Conservation (phyloP, 2,888 invertebrate species). For the Leucophenga montana region DNA sequence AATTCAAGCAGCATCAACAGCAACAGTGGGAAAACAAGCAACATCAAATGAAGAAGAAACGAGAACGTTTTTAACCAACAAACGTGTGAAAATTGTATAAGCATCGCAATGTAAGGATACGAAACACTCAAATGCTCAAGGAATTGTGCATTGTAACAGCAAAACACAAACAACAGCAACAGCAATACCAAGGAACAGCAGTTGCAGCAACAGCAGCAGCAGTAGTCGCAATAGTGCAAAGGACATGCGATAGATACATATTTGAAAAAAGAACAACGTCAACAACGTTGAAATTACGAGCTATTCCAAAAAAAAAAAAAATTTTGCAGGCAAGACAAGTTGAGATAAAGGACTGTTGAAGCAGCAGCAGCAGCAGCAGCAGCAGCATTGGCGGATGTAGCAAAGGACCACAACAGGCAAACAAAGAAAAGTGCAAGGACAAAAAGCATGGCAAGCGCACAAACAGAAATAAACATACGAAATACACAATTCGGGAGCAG, state of each 20-base stretch:
- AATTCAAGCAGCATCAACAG: background rate
- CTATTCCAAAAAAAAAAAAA: background rate
- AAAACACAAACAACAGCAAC: no score
- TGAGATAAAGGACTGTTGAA: no score
- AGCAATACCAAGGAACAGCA: background rate
- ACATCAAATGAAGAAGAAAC: background rate
- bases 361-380: no score
- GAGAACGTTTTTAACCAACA: background rate
- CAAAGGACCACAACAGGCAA: conserved; percentile 1
- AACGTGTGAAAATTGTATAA: background rate
- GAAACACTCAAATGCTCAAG: conserved; percentile 7
- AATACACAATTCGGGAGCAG: background rate
- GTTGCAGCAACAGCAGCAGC: background rate
- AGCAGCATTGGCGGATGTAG: background rate
- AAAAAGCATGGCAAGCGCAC: background rate
- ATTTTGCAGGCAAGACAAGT: no score
- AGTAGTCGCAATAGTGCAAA: background rate
- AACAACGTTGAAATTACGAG: background rate
- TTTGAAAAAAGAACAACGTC: background rate
- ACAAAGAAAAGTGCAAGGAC: background rate
- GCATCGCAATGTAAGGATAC: background rate
- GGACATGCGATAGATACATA: conserved; percentile 3
- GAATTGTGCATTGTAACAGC: background rate
- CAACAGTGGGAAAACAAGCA: background rate
- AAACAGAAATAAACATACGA: background rate